Base-by-base conservation (phyloP, 2,888 invertebrate genomes). In the Parasteatoda lunata region DNA sequence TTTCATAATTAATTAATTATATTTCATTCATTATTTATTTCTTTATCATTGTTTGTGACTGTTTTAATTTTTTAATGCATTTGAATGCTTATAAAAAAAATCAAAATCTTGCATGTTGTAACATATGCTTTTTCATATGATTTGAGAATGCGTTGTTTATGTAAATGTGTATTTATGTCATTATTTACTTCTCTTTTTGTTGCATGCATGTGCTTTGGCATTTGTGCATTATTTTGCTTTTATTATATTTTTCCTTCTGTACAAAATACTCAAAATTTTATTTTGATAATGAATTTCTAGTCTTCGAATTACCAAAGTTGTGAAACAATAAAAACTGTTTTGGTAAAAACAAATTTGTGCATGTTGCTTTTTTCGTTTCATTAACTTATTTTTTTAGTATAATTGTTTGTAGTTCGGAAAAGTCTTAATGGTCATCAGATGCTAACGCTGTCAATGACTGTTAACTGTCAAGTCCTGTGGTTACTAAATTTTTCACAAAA, bases 381-480 rank as follows among this genome's bases (percentile, higher is more conserved):
- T 66, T 69, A 15, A 47, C 52, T 48, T 77, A 51, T 76, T 15
- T 70, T 80, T 65, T n/a, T 8, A 48, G 65, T 69, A 49, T 11
- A 5, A 59, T 68, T 51, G 11, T 47, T 65, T 49, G 72, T 52
- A 5, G 45, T 66, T 59, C 64, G 13, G 49, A 15, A 82, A 73
- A 59, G 82, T 87, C 82, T 87, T 87, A 87, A 87, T 87, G 86
- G 86, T 87, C 86, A 87, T 87, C 86, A 87, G 86, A 87, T 81
- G 68, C 77, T 59, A 77, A 52, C 59, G 68, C 76, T 80, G 80
- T 85, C 30, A 65, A 68, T 77, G 76, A 77, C 77, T 82, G 51
- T 77, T 80, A 73, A 77, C 82, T 77, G 86, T 80, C 64, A 79
- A 64, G 65, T 66, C 70, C 76, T 80, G 30, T 80, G 70, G 65